Base-by-base conservation (phyloP, 2,888 invertebrate species). In the Pecten maximus region DNA sequence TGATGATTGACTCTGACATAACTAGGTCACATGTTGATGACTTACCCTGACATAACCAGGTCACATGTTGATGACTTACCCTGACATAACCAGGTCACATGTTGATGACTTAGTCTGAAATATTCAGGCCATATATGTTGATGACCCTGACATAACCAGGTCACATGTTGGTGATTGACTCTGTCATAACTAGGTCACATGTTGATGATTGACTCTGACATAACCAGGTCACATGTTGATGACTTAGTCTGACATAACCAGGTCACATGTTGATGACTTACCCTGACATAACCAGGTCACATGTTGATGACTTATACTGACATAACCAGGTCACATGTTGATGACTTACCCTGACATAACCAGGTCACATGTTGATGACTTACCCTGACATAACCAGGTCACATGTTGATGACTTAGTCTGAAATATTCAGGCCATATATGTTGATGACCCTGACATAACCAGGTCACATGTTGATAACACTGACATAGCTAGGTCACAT, bases 51-150 rank as follows among this genome's bases (percentile, higher is more conserved):
- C n/a, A 60, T 60, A 60, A 60, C n/a, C 60, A 60, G 60, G 60
- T 60, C 23, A 60, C n/a, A 60, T 60, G 3, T 60, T n/a, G 60
- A 23, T 60, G 60, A n/a, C 60, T n/a, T n/a, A 60, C n/a, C n/a
- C n/a, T 60, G 60, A 60, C n/a, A 60, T 60, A 60, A 60, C n/a
- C 60, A 60, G 60, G 60, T 60, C 23, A 60, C 23, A 60, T 60
- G 23, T 60, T n/a, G 60, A 23, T 60, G 48, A 48, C 48, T 48
- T 15, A 48, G 16, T 19, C 15, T 48, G 48, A 60, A 6, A 60
- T 60, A 60, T 23, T 23, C 60, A 60, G 60, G 60, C 23, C 23
- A 60, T 6, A 60, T 60, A n/a, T 60, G 44, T 44, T 44, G 44
- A 44, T 44, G n/a, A 48, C 48, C 48, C 15, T 48, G 48, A 60